A percentile compares a stretch with the other conserved stretches of the same genome.
Evolutionary conservation across 2,797 vertebrate genomes (phyloP).

Genomic region (Arctocebus calabarensis): DNA sequence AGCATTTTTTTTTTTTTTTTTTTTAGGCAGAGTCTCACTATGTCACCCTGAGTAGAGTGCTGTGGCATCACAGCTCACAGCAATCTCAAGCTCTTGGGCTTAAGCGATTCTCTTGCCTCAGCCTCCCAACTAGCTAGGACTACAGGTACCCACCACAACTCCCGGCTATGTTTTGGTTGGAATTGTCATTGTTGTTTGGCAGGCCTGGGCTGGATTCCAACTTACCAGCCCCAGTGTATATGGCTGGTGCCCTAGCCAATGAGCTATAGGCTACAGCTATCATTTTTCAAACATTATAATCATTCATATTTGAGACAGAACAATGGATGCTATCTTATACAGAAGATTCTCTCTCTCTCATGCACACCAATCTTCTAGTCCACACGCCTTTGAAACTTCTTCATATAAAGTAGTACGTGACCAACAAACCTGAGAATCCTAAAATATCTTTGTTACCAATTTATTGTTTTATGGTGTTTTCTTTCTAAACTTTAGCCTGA

Average conservation of each 20-base stretch:
- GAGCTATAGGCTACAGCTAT: background rate
- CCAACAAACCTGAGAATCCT: background rate
- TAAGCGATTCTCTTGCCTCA: no score
- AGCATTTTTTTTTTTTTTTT: background rate
- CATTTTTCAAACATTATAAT: background rate
- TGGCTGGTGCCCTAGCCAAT: no score
- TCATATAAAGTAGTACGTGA: background rate
- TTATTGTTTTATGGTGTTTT: background rate
- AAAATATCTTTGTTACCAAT: background rate
- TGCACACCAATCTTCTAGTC: background rate
- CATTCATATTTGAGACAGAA: background rate
- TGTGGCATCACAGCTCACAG: no score
- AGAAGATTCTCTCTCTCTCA: background rate
- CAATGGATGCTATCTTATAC: background rate
- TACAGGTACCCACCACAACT: no score
- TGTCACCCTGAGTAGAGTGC: no score
- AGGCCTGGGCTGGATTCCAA: no score
- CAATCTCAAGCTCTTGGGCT: no score
- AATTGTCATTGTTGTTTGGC: no score
- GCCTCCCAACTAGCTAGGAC: no score
- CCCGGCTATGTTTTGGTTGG: no score
- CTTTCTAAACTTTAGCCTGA: background rate
- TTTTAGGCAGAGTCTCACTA: no score
- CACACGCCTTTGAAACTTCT: background rate
- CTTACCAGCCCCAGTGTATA: no score